Conservation (phyloP, 2,113 vertebrate genomes). For the Oreocharis arfaki region DNA sequence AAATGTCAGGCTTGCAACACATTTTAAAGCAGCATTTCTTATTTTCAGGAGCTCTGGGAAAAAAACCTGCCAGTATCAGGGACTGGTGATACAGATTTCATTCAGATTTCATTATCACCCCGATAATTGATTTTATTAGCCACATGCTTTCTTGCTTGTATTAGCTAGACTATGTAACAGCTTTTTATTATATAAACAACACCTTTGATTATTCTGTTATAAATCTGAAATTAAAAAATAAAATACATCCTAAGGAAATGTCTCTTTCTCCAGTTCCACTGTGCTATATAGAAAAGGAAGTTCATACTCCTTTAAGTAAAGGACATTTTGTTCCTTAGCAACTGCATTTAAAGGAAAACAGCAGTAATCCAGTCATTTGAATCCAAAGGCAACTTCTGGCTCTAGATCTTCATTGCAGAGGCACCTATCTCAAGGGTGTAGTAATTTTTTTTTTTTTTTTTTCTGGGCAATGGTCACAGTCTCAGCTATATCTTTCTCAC, state of each 20-base stretch:
- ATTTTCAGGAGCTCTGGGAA: conserved; percentile 32
- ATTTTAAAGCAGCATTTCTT: conserved; percentile 37
- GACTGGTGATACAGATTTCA: conserved; percentile 34
- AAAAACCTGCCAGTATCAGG: conserved; percentile 1
- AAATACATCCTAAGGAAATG: background rate
- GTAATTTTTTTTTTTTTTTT: background rate
- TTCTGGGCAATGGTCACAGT: background rate
- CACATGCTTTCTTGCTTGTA: background rate
- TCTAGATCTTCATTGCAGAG: background rate
- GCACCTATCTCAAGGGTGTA: background rate
- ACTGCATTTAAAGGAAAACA: background rate
- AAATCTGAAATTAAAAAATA: background rate
- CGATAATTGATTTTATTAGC: background rate
- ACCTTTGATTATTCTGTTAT: background rate
- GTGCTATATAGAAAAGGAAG: background rate
- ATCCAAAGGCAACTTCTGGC: background rate
- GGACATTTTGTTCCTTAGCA: background rate
- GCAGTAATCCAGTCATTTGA: background rate
- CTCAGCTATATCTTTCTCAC: background rate
- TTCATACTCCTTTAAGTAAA: background rate
- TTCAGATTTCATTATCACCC: conserved; percentile 46
- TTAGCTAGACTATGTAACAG: background rate
- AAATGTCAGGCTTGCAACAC: background rate
- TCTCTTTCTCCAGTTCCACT: background rate
- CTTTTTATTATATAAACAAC: background rate